Base-by-base conservation (phyloP, 2,797 vertebrate species). In the Notoglanidium macrostoma region DNA sequence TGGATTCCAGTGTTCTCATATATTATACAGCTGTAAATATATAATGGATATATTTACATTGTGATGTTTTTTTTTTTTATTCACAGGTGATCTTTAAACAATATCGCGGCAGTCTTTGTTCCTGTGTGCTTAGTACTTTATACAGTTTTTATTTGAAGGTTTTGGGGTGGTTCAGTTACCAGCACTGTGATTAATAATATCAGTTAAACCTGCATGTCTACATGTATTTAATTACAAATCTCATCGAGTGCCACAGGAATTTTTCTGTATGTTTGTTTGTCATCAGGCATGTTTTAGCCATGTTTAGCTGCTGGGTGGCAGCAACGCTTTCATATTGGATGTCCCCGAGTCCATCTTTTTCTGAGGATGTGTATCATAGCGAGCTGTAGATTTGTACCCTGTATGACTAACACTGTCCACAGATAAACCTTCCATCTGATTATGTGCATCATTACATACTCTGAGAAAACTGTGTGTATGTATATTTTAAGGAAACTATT, bases 1-100 rank as follows among this genome's bases (percentile, higher is more conserved):
- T 87, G 77, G 11, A 82, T 87, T 63, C 61, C 84, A 80, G 76
- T 83, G 72, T 86, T 72, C 15, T 87, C 46, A 19, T 83, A 49
- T 63, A 29, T 51, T 32, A 83, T 68, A 32, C 46, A 68, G 61
- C 5, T 85, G 82, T 23, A 84, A n/a, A 85, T 29, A 88, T 76
- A 55, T 76, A 49, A 17, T 76, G 23, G 26, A 65, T 86, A 76
- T 67, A 63, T 87, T 59, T 83, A 32, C 5, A 65, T 32, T 76
- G 8, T 67, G 17, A 55, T 59, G 65, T 49, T 77, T 73, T 73
- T 44, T 49, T 12, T 80, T 46, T 19, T 29, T 32, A 21, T 70
- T 70, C 32, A 5, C 26, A 15, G n/a, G 23, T 82, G n/a, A 32
- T 78, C 51, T 78, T 78, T 29, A 67, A 77, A 59, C 19, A 5